A percentile compares a stretch with the other conserved stretches of the same genome.
Evolutionary conservation across 2,888 invertebrate species (phyloP).

Genomic region (Heliothis peltigera): DNA sequence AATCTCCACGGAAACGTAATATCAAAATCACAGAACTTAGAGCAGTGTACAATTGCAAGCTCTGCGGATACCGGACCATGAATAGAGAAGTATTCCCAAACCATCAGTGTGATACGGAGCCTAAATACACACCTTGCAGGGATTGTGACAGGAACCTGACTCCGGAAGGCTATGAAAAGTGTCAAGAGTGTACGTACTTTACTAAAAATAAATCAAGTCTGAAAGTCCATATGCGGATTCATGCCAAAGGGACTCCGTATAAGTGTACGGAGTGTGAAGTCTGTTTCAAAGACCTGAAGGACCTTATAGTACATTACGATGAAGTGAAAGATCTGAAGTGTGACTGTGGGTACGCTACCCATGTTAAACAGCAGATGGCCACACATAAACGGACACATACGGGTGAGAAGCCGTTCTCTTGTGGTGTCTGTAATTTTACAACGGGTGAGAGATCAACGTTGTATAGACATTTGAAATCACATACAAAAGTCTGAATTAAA

Average conservation of each 20-base stretch:
- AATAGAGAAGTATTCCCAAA: conserved; percentile 6
- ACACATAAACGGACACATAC: conserved; percentile 32
- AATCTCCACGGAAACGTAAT: neutral
- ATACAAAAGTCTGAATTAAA: too few relatives aligned
- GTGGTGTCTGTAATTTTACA: conserved; percentile 39
- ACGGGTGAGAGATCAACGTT: neutral
- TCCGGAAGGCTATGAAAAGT: conserved; percentile 23
- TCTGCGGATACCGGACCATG: conserved; percentile 50
- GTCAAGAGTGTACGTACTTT: conserved; percentile 39
- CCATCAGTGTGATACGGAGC: conserved; percentile 27
- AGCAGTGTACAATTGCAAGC: conserved; percentile 51
- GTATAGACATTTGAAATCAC: conserved; percentile 40
- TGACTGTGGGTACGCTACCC: conserved; percentile 41
- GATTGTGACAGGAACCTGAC: conserved; percentile 11
- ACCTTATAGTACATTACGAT: conserved; percentile 43
- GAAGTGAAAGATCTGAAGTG: conserved; percentile 35
- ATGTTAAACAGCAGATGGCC: conserved; percentile 40
- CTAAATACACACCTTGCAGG: neutral
- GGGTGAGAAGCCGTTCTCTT: conserved; percentile 24
- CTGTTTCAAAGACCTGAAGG: conserved; percentile 35
- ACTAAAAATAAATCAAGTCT: conserved; percentile 26
- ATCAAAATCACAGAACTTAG: conserved; percentile 51
- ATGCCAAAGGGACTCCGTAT: conserved; percentile 37
- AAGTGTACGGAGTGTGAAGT: conserved; percentile 51
- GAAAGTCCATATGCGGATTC: conserved; percentile 50